Base-by-base conservation (phyloP, 2,113 vertebrate genomes). In the Lamprotornis superbus region DNA sequence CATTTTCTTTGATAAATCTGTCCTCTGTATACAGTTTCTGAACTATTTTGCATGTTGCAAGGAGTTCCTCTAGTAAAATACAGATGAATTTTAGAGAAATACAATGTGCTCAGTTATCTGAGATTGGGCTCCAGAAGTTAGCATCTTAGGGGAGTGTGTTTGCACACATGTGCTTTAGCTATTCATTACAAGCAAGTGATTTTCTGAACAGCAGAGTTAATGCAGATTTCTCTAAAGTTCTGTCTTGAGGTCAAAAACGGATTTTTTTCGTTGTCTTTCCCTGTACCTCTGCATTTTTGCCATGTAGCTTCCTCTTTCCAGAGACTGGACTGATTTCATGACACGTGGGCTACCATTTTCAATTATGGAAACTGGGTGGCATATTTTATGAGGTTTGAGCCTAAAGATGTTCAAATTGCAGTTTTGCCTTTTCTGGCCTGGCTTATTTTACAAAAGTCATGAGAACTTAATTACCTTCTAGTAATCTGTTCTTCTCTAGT, bases 151-250 rank as follows among this genome's bases (percentile, higher is more conserved):
- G 27, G 10, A 69, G 9, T 10, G 14, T 60, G 8, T 52, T 9
- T 4, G 2, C 4, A 0, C 8, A 12, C 0, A 0, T 37, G 18
- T 15, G 15, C 31, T 84, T 84, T 71, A 37, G n/a, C 21, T 40
- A 4, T 78, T 65, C 35, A 12, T 59, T 68, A 21, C 2, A 75
- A 81, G 11, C 14, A 37, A 42, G 17, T 46, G 15, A 33, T 69
- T 70, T 89, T 53, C 46, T 70, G 55, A 78, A 53, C 24, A 52
- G 11, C 8, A 46, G 21, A 42, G 15, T 23, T 93, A 56, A 44
- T 42, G 27, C 47, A 56, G 8, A 44, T 70, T 61, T 74, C 42
- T 69, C 13, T 83, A 15, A 49, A 69, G 61, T 67, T 80, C 2
- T 59, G 3, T 56, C 15, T 42, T 73, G 59, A 57, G 35, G 40